Conservation (phyloP, 2,797 vertebrate genomes). For the Nothura maculosa region DNA sequence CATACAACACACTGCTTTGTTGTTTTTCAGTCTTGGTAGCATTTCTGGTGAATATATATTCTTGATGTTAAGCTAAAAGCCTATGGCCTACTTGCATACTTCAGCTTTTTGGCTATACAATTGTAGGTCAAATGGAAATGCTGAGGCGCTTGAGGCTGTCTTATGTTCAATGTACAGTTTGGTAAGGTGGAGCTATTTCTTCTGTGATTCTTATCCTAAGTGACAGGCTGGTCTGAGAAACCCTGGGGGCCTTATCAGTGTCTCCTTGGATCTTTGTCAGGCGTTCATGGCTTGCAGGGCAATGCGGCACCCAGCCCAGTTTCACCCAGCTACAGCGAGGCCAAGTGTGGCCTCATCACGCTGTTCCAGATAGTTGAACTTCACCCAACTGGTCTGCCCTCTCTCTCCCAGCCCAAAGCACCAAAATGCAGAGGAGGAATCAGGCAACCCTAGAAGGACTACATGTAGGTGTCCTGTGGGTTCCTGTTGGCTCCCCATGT, state of each 20-base stretch:
- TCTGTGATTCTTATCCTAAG: constrained; percentile 23
- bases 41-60: not conserved
- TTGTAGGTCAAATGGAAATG: not conserved
- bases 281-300: not conserved
- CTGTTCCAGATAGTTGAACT: not conserved
- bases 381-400: not conserved
- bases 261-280: constrained; percentile 33
- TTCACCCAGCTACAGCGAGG: not conserved
- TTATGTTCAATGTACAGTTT: not conserved
- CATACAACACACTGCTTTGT: not conserved
- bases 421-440: not conserved
- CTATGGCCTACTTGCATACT: not conserved
- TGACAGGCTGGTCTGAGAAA: constrained; percentile 61
- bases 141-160: not conserved
- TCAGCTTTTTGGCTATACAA: not conserved
- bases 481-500: not conserved
- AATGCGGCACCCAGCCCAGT: not conserved
- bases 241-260: not conserved
- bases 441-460: not conserved
- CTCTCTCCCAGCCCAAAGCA: not conserved
- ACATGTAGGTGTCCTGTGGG: not conserved
- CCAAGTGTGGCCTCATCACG: not conserved
- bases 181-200: not conserved
- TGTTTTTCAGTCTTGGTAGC: not conserved
- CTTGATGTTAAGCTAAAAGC: not conserved